Evolutionary conservation across 2,113 vertebrate species (phyloP).

Genomic region (Sander vitreus): DNA sequence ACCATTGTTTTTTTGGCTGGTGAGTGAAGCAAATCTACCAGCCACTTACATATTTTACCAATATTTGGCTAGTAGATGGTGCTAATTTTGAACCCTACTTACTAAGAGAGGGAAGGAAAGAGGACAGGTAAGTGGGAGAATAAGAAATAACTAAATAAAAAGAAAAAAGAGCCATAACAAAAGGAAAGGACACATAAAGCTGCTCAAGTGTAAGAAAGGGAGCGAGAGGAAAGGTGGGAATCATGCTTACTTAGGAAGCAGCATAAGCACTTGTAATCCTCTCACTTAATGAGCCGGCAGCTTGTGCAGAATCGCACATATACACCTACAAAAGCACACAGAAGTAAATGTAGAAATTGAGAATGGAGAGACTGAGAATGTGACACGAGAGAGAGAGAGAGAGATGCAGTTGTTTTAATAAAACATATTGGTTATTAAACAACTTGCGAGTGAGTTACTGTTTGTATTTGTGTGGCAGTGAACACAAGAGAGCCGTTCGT

Average conservation of each 20-base stretch:
- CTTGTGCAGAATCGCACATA: slow-evolving; percentile 40
- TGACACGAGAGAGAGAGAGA: background rate
- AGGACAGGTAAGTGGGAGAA: background rate
- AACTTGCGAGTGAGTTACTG: background rate
- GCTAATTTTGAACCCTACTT: no score
- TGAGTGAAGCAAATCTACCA: no score
- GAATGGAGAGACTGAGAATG: background rate
- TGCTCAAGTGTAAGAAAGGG: background rate
- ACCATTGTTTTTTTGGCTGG: no score
- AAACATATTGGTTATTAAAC: background rate
- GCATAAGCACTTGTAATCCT: slow-evolving; percentile 63
- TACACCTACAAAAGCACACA: background rate
- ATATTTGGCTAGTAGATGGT: no score
- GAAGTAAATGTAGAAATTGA: background rate
- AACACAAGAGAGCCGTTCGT: background rate
- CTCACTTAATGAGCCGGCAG: slow-evolving; percentile 48
- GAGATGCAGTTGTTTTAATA: background rate
- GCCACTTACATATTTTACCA: no score
- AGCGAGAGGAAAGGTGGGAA: slow-evolving; percentile 13
- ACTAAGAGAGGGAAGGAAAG: background rate
- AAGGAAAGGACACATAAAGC: background rate
- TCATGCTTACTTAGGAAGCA: slow-evolving; percentile 59
- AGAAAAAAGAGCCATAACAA: background rate
- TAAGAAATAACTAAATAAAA: no score
- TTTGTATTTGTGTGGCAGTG: background rate